These are phyloP conservation scores for Epinotia nisella DNA, from an alignment of 2,888 invertebrate genomes.

Conservation along the genomic window DNA sequence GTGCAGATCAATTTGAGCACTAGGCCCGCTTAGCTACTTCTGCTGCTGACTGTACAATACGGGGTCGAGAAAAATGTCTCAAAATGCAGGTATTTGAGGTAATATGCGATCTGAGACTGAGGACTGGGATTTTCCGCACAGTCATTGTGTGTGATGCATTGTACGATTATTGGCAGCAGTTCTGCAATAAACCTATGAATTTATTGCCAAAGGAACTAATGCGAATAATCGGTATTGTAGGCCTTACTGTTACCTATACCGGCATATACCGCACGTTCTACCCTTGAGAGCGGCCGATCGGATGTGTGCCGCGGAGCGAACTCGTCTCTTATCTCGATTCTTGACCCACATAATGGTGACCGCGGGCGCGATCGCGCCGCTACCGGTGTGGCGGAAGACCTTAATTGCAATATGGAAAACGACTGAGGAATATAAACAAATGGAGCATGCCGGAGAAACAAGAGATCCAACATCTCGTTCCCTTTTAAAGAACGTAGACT, in stretches of 20 bases:
- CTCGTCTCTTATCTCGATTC: conserved; percentile 77
- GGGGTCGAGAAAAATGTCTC: too few species aligned
- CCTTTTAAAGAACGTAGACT: background rate
- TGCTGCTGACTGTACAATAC: too few species aligned
- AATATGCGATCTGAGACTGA: too few species aligned
- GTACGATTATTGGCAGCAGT: too few species aligned
- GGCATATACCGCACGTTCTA: conserved; percentile 8
- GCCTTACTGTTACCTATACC: background rate
- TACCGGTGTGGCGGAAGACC: conserved; percentile 66
- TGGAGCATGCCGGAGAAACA: background rate
- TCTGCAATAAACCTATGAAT: too few species aligned
- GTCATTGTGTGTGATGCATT: too few species aligned
- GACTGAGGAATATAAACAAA: conserved; percentile 10
- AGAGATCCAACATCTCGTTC: background rate
- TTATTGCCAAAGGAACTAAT: too few species aligned
- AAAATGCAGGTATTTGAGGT: too few species aligned
- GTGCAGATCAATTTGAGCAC: too few species aligned
- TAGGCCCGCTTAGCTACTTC: too few species aligned
- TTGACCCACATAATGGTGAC: conserved; percentile 75
- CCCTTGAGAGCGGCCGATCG: conserved; percentile 49
- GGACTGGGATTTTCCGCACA: too few species aligned
- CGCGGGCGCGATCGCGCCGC: conserved; percentile 65
- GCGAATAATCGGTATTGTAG: too few species aligned
- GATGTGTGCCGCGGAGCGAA: conserved; percentile 62
- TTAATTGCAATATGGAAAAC: conserved; percentile 60